Base-by-base conservation (phyloP, 1,140 invertebrate species). In the Eciton burchellii region DNA sequence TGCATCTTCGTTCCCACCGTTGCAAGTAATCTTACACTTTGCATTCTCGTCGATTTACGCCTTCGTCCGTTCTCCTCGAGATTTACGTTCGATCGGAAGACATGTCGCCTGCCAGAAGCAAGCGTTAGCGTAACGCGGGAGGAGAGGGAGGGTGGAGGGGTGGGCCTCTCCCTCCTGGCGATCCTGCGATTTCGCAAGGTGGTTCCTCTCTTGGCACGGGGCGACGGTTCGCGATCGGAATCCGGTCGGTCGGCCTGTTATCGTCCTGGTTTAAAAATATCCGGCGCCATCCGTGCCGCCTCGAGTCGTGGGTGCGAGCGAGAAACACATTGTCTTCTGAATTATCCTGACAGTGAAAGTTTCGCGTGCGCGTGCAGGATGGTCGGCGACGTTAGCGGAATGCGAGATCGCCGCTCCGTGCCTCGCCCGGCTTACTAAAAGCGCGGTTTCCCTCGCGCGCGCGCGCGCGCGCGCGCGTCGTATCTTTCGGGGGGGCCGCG, bases 221-320 rank as follows among this genome's bases (percentile, higher is more conserved):
- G 70, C 83, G 77, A 59, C 82, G 56, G 49, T 76, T 83, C 73
- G 35, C 35, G 43, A 35, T 43, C 54, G 86, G 83, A 87, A 88
- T 88, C 68, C 79, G 47, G 52, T 49, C 60, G 66, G 43, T 14
- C 79, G 66, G 77, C 77, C 84, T n/a, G 66, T 88, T 87, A 84
- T 88, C 85, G 86, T 68, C 4, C 82, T 47, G 57, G 63, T 84
- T 87, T 87, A 87, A 88, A 87, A 88, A 88, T 88, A 88, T 76
- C 82, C 84, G 86, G 85, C 85, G 85, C 82, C 85, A 84, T 84
- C 65, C 82, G 41, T 83, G 72, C 68, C 54, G 43, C 12, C 29
- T 19, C 56, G 56, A 63, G 47, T 62, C 71, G 26, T 70, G 68
- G 52, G 59, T 70, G 24, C 41, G 62, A 54, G 45, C 9, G 66